Evolutionary conservation across 2,888 invertebrate genomes (phyloP), one percentile per base, ranked within the genome.

Genomic region (Pteria penguin): DNA sequence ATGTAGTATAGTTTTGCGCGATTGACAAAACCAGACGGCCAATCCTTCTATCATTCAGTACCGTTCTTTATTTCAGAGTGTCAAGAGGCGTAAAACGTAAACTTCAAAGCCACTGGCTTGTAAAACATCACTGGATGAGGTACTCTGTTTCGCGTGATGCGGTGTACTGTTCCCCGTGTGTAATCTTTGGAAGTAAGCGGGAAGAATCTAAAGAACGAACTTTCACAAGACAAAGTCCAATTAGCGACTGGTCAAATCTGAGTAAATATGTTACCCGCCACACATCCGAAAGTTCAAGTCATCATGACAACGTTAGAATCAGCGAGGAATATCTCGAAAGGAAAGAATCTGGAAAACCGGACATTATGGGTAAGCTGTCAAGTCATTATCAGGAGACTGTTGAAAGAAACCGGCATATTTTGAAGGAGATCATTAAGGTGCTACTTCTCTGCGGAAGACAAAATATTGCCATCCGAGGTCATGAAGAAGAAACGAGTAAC

Each of bases 401-500:
- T 0, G n/a, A n/a, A 18, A 4, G 29, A 67, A 67, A 54, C 29
- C 27, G 60, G 11, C 65, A 65, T 27, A 52, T 73, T 4, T 29
- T 67, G 26, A 68, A 18, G 54, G 26, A 31, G 27, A 73, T 73
- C 14, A 73, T 73, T 18, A 60, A 67, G 32, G 45, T 29, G 22
- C 52, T 73, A 4, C n/a, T 67, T 14, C 36, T 67, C n/a, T 67
- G 66, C 36, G 67, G 67, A 8, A 67, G 45, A 31, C 73, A 73
- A 61, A 73, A 67, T n/a, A 73, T 67, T 11, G 33, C 73, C 11
- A 60, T 73, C 18, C 67, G 73, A 33, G 54, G 73, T 24, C 32
- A 73, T 45, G 52, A 54, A 32, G 66, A 54, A 27, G 67, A 73
- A n/a, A 58, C 32, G 5, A 74, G 73, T 36, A 74, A 71, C 45